phyloP scores from a whole-genome alignment of 1,140 invertebrate species.

The Akabosia matsudoensis region DNA sequence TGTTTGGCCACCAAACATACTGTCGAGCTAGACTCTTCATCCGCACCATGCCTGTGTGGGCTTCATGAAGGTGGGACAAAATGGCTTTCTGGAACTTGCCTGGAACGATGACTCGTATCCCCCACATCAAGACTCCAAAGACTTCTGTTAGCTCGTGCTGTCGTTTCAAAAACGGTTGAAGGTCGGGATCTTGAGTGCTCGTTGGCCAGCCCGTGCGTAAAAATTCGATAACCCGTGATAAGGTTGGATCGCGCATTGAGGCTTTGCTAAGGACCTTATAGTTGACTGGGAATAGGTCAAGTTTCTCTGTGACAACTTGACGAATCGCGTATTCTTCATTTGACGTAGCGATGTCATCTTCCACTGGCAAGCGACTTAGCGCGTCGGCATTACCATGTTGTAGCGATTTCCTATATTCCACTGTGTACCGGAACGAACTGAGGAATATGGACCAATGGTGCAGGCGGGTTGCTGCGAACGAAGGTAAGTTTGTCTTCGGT shows the following conservation, averaged over 20 bases:
- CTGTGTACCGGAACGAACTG: conserved; percentile 49
- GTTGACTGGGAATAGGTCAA: neutral
- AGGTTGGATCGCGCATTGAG: neutral
- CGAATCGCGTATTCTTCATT: neutral
- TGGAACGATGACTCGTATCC: conserved; percentile 51
- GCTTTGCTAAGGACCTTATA: neutral
- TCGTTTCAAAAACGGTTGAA: conserved; percentile 10
- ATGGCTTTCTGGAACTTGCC: conserved; percentile 41
- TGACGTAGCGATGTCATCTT: neutral
- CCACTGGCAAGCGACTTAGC: conserved; percentile 42
- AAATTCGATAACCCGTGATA: conserved; percentile 15
- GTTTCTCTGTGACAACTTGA: neutral
- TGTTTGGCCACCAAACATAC: conserved; percentile 51
- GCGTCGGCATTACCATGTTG: conserved; percentile 48
- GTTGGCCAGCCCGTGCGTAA: conserved; percentile 27
- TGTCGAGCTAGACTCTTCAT: conserved; percentile 53
- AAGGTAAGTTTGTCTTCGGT: conserved; percentile 49
- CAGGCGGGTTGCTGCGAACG: conserved; percentile 48
- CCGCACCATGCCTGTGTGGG: conserved; percentile 52
- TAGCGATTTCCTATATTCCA: conserved; percentile 47
- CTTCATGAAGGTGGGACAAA: conserved; percentile 51
- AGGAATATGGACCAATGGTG: conserved; percentile 51
- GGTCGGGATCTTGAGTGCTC: neutral
- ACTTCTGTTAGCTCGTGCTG: conserved; percentile 21
- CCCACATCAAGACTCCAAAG: conserved; percentile 41